Percentiles rank a stretch among this genome's conserved stretches.
Conservation (phyloP, 1,140 invertebrate species). For the Drosophila leontia region DNA sequence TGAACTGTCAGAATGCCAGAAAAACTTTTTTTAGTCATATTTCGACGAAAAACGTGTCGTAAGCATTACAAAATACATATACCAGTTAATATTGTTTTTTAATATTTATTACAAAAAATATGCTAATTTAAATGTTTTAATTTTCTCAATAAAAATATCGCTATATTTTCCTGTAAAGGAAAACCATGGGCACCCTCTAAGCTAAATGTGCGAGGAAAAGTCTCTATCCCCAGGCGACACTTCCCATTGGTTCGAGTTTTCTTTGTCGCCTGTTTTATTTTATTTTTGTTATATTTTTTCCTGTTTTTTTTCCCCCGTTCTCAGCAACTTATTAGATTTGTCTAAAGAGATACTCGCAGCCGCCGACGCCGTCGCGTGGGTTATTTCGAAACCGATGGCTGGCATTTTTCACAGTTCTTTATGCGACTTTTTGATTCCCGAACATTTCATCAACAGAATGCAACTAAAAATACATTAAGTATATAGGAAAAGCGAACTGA, state of each 20-base stretch:
- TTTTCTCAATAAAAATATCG: neutral
- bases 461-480: constrained; percentile 70
- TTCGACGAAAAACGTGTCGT: neutral
- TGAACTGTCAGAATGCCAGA: neutral
- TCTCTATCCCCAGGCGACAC: constrained; percentile 57
- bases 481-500: constrained; percentile 21
- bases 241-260: constrained; percentile 36
- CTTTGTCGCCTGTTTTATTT: constrained; percentile 13
- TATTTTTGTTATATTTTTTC: constrained; percentile 12
- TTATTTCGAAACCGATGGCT: constrained; percentile 64
- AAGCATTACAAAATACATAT: neutral
- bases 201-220: constrained; percentile 33
- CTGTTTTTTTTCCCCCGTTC: neutral
- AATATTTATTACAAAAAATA: neutral
- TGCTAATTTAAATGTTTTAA: neutral
- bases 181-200: constrained; percentile 33
- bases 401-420: constrained; percentile 58
- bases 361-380: constrained; percentile 53
- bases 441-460: constrained; percentile 59
- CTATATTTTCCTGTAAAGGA: neutral
- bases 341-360: constrained; percentile 39
- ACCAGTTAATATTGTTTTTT: neutral
- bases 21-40: neutral
- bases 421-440: constrained; percentile 64
- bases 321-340: constrained; percentile 36